Evolutionary conservation across 2,113 vertebrate genomes (phyloP).

Genomic region (Osmerus mordax): DNA sequence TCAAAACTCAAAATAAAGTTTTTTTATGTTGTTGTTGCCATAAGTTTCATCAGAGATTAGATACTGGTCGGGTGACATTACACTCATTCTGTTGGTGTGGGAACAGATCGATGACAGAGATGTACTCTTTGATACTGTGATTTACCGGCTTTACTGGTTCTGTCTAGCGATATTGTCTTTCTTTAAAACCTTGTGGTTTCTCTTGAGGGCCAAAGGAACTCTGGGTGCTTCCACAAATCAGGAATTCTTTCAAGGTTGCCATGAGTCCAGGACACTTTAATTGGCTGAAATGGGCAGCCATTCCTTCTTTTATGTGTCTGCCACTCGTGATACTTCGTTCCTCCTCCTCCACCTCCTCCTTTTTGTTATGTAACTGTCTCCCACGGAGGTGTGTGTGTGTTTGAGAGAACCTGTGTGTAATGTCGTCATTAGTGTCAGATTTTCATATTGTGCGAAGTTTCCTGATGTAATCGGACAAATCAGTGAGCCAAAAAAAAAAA

Average conservation of each 20-base stretch:
- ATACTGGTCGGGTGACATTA: neutral
- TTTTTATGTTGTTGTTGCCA: too few relatives aligned
- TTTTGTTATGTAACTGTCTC: conserved; percentile 28
- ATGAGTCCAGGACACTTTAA: neutral
- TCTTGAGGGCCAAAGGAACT: conserved; percentile 12
- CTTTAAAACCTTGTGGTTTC: conserved; percentile 1
- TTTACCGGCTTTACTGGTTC: neutral
- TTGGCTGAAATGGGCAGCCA: conserved; percentile 25
- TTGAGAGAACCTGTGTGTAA: neutral
- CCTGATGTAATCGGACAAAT: conserved; percentile 48
- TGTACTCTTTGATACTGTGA: neutral
- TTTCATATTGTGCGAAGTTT: conserved; percentile 44
- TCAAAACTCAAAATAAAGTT: too few relatives aligned
- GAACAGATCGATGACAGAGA: neutral
- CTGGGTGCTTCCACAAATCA: neutral
- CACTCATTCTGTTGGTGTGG: neutral
- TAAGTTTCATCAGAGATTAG: neutral
- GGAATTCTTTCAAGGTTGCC: conserved; percentile 28
- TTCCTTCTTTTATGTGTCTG: conserved; percentile 27
- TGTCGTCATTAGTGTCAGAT: conserved; percentile 17
- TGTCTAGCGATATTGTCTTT: neutral
- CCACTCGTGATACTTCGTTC: neutral
- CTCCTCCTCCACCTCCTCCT: conserved; percentile 1
- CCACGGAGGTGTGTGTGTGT: neutral
- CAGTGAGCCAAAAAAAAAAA: conserved; percentile 13